phyloP scores from a whole-genome alignment of 2,888 invertebrate species.

The Augochlorella aurata region DNA sequence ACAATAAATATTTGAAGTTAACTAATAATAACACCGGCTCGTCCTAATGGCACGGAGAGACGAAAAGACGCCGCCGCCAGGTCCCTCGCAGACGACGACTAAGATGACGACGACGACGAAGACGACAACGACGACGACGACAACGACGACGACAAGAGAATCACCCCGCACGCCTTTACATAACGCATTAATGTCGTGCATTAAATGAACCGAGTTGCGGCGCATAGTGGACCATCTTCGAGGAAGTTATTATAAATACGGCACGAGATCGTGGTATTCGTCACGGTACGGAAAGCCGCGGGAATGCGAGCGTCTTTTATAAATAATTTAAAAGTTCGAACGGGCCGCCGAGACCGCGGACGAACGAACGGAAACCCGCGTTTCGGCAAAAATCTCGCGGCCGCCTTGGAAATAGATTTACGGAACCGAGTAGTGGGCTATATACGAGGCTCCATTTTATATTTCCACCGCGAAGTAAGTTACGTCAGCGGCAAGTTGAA shows the following conservation, averaged over 20 bases:
- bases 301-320: conserved; percentile 41
- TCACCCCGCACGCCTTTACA: conserved; percentile 67
- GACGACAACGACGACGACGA: conserved; percentile 44
- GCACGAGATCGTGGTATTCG: conserved; percentile 53
- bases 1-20: conserved; percentile 79
- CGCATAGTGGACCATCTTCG: conserved; percentile 52
- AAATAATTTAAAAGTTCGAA: conserved; percentile 52
- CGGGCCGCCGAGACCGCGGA: neutral
- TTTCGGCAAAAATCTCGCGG: conserved; percentile 40
- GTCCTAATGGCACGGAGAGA: conserved; percentile 68
- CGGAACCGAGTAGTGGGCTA: conserved; percentile 6
- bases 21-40: conserved; percentile 77
- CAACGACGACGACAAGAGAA: conserved; percentile 53
- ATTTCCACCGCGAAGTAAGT: conserved; percentile 29
- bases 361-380: neutral
- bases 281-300: conserved; percentile 47
- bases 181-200: conserved; percentile 68
- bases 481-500: conserved; percentile 1
- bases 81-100: conserved; percentile 28
- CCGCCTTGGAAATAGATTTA: conserved; percentile 45
- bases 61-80: conserved; percentile 67
- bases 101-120: conserved; percentile 38
- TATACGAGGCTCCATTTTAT: conserved; percentile 18
- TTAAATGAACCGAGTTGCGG: conserved; percentile 56
- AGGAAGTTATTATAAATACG: conserved; percentile 65